These are phyloP conservation scores for Synanthedon myopaeformis DNA, from an alignment of 2,888 invertebrate species.

Conservation along the genomic window DNA sequence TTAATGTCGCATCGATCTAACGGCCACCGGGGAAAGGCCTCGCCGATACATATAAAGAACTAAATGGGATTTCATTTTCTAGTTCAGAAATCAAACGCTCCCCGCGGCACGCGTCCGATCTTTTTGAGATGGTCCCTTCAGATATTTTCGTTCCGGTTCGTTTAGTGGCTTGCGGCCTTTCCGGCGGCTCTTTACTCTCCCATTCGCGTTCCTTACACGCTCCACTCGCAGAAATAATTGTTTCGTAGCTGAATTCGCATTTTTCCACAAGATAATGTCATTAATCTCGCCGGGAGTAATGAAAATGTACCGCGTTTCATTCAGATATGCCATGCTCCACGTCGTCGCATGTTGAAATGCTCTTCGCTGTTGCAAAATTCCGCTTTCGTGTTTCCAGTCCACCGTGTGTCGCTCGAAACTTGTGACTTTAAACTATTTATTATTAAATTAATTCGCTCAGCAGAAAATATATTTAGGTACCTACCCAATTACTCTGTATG, in stretches of 20 bases:
- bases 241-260: constrained; percentile 40
- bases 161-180: constrained; percentile 21
- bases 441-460: not conserved
- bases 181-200: constrained; percentile 9
- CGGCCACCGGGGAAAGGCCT: constrained; percentile 27
- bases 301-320: constrained; percentile 40
- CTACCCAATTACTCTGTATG: not conserved
- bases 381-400: constrained; percentile 18
- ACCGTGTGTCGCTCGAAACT: constrained; percentile 25
- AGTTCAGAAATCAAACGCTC: constrained; percentile 59
- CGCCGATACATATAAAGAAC: constrained; percentile 28
- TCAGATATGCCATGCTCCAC: constrained; percentile 13
- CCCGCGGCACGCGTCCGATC: constrained; percentile 33
- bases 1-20: constrained; percentile 53
- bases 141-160: constrained; percentile 36
- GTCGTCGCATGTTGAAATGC: not conserved
- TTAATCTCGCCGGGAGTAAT: constrained; percentile 49
- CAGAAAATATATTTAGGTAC: not conserved
- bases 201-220: constrained; percentile 14
- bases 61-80: constrained; percentile 64
- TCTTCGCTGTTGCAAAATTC: constrained; percentile 12
- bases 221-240: constrained; percentile 38
- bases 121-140: constrained; percentile 31
- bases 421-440: constrained; percentile 14
- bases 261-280: constrained; percentile 55